phyloP scores from a whole-genome alignment of 2,888 invertebrate species.

The Malacosoma neustria region DNA sequence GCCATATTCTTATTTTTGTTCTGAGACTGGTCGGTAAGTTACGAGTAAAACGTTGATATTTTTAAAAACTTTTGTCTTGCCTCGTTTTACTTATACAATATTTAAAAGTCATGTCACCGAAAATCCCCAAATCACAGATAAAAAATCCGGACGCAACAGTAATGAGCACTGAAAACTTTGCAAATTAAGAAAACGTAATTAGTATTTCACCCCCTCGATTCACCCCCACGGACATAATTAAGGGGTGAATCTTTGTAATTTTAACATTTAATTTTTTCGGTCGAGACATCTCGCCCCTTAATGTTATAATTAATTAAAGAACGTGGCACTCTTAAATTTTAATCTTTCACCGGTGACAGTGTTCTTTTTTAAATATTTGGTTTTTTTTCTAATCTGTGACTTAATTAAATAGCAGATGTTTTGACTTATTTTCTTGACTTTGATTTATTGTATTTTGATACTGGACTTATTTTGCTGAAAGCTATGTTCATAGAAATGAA shows the following conservation, averaged over 20 bases:
- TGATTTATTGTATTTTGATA: too few species aligned
- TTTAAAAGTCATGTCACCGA: conserved; percentile 4
- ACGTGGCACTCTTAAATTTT: conserved; percentile 49
- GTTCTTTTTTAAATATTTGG: conserved; percentile 22
- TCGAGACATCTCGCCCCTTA: background rate
- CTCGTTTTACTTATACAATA: too few species aligned
- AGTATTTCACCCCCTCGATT: conserved; percentile 30
- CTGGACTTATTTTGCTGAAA: too few species aligned
- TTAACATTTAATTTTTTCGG: conserved; percentile 69
- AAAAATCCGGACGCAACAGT: conserved; percentile 13
- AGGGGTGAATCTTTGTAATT: conserved; percentile 72
- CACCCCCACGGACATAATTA: conserved; percentile 57
- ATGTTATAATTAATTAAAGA: background rate
- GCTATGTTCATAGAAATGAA: too few species aligned
- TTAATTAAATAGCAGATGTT: background rate
- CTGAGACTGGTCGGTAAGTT: too few species aligned
- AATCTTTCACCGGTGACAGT: conserved; percentile 63
- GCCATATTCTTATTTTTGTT: too few species aligned
- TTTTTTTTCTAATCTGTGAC: background rate
- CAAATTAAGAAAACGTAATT: conserved; percentile 74
- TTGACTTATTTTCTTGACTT: too few species aligned
- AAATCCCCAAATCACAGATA: conserved; percentile 3
- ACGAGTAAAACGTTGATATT: too few species aligned
- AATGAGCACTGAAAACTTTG: conserved; percentile 44
- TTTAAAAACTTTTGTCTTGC: too few species aligned